Evolutionary conservation across 2,888 invertebrate genomes (phyloP).

Genomic region (Orthonevra nobilis): DNA sequence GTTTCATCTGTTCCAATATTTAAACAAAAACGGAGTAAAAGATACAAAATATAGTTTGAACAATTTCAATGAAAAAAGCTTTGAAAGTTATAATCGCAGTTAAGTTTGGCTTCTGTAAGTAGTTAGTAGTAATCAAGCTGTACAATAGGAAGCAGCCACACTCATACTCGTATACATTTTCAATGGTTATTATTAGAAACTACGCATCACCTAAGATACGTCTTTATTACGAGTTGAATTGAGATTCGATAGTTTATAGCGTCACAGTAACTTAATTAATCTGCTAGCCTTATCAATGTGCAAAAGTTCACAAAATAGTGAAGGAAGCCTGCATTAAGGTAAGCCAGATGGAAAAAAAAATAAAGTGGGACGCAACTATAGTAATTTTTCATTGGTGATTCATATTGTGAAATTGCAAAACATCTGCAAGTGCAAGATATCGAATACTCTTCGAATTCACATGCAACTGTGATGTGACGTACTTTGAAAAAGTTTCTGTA

Average conservation of each 20-base stretch:
- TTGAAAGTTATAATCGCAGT: slow-evolving; percentile 51
- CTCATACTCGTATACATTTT: background rate
- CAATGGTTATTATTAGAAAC: no score
- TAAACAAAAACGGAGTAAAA: slow-evolving; percentile 33
- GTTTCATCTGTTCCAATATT: no score
- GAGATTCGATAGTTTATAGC: no score
- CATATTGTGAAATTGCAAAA: slow-evolving; percentile 21
- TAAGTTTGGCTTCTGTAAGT: slow-evolving; percentile 15
- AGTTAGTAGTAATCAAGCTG: slow-evolving; percentile 44
- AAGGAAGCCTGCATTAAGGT: no score
- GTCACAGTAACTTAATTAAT: no score
- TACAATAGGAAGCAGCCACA: slow-evolving; percentile 29
- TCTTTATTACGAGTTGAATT: no score
- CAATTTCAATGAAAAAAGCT: slow-evolving; percentile 36
- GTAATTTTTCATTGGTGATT: slow-evolving; percentile 30
- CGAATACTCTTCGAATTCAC: slow-evolving; percentile 22
- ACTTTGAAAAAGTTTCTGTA: slow-evolving; percentile 26
- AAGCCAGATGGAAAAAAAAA: slow-evolving; percentile 9
- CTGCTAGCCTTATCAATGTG: no score
- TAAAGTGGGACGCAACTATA: background rate
- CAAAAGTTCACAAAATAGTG: no score
- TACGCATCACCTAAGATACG: no score
- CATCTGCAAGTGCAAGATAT: background rate
- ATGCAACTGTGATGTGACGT: slow-evolving; percentile 51
- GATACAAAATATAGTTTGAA: slow-evolving; percentile 23